phyloP scores from a whole-genome alignment of 2,888 invertebrate species.

The Chymomyza caudatula region DNA sequence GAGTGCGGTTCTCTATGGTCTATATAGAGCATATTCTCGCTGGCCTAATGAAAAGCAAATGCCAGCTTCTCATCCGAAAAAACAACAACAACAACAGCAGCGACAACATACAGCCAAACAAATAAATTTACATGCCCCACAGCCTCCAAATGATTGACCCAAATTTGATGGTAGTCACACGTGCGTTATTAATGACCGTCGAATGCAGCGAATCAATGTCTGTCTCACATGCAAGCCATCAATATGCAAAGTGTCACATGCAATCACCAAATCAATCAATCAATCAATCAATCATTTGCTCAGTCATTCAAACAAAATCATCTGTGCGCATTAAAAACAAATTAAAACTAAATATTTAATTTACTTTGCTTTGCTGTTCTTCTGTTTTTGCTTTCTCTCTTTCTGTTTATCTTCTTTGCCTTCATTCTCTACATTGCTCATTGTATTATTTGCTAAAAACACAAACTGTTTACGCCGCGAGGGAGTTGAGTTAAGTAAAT shows the following conservation, averaged over 20 bases:
- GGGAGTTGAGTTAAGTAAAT: no score
- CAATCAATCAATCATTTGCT: constrained; percentile 28
- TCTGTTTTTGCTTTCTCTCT: neutral
- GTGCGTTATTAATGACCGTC: neutral
- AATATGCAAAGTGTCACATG: constrained; percentile 23
- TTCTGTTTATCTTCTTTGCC: neutral
- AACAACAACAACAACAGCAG: constrained; percentile 15
- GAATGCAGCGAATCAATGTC: neutral
- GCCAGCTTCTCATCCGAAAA: constrained; percentile 22
- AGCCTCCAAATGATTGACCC: neutral
- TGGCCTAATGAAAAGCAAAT: neutral
- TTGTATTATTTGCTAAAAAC: neutral
- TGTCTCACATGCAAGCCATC: constrained; percentile 2
- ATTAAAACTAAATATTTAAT: constrained; percentile 48
- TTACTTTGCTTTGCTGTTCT: constrained; percentile 11
- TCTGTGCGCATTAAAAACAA: constrained; percentile 20
- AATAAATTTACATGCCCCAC: neutral
- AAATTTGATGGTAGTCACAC: neutral
- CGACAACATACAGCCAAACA: neutral
- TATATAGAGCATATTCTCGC: neutral
- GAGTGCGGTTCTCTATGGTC: neutral
- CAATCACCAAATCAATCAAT: constrained; percentile 28
- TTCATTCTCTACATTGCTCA: neutral
- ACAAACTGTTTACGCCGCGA: no score
- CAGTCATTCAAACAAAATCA: constrained; percentile 27